Conservation (phyloP, 2,888 invertebrate genomes). For the Uloborus plumipes region DNA sequence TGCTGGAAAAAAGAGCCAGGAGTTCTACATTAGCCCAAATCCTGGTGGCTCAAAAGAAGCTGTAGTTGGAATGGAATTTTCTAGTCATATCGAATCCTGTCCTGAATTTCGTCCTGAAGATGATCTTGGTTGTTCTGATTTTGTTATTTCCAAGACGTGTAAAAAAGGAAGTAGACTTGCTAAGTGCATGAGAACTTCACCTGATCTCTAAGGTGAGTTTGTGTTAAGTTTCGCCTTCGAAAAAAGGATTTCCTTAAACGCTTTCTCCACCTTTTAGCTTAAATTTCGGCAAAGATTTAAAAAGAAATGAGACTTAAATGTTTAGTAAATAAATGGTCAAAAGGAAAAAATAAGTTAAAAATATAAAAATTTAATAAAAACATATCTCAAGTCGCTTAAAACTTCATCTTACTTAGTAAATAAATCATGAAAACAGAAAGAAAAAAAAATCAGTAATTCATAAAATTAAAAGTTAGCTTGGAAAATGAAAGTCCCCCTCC, state of each 20-base stretch:
- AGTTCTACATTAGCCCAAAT: constrained; percentile 12
- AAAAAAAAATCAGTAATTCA: no score
- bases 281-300: neutral
- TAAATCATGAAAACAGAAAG: no score
- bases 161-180: constrained; percentile 47
- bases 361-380: no score
- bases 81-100: constrained; percentile 30
- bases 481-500: no score
- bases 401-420: no score
- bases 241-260: no score
- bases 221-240: no score
- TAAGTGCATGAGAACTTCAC: constrained; percentile 58
- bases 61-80: constrained; percentile 13
- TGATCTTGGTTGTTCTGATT: neutral
- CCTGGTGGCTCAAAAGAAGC: constrained; percentile 9
- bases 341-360: no score
- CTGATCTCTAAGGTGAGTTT: constrained; percentile 34
- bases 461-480: no score
- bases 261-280: neutral
- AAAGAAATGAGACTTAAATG: no score
- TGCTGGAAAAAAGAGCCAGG: neutral
- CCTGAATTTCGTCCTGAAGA: constrained; percentile 2
- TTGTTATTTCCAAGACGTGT: constrained; percentile 30
- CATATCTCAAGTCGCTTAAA: no score
- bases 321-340: no score